Conservation (phyloP, 1,140 invertebrate species). For the Papilio machaon region DNA sequence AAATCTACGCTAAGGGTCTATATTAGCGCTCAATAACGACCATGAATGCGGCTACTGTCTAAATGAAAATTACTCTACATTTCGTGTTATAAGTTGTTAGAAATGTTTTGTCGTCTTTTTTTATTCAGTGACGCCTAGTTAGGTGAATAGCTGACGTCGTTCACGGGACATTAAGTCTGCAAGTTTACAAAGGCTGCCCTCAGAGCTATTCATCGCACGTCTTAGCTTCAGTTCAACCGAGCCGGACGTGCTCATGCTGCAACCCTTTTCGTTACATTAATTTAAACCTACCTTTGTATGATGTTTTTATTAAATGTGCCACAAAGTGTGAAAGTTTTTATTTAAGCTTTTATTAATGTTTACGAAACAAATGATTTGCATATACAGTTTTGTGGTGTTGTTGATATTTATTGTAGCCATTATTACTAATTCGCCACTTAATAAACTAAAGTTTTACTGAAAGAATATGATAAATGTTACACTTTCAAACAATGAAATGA, state of each 20-base stretch:
- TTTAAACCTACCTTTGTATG: neutral
- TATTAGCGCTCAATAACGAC: neutral
- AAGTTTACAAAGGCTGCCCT: constrained; percentile 21
- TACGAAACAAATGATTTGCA: too few relatives aligned
- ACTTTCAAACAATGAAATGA: too few relatives aligned
- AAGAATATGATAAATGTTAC: too few relatives aligned
- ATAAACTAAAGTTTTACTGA: too few relatives aligned
- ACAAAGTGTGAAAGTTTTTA: too few relatives aligned
- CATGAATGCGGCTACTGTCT: neutral
- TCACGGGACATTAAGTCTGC: constrained; percentile 18
- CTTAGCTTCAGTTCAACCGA: neutral
- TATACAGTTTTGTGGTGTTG: too few relatives aligned
- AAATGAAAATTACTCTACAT: neutral
- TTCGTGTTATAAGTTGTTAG: neutral
- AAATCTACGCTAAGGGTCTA: neutral
- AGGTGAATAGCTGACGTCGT: constrained; percentile 2
- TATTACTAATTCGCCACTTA: too few relatives aligned
- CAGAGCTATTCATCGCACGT: constrained; percentile 17
- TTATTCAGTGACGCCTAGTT: neutral
- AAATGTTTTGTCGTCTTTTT: neutral
- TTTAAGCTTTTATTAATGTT: too few relatives aligned
- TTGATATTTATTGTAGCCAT: too few relatives aligned
- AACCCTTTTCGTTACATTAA: constrained; percentile 11
- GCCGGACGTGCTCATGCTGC: neutral
- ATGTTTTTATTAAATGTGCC: constrained; percentile 8